Percentiles rank a stretch among this genome's conserved stretches.
Evolutionary conservation across 2,797 vertebrate species (phyloP).

Genomic region (Megaceryle alcyon): DNA sequence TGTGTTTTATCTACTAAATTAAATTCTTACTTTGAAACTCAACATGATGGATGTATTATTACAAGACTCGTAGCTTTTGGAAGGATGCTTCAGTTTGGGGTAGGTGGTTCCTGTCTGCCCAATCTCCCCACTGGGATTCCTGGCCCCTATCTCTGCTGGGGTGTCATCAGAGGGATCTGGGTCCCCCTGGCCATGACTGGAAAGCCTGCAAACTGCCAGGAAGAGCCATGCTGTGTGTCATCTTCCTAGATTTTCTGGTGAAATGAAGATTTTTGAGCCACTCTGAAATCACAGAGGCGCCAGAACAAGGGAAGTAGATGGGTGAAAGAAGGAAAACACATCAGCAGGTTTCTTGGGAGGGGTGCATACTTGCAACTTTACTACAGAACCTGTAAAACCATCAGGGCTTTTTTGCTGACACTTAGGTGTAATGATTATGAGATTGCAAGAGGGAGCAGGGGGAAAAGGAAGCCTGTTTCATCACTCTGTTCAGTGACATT

Average conservation of each 20-base stretch:
- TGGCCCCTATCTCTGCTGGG: neutral
- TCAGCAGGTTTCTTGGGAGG: neutral
- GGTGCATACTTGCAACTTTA: neutral
- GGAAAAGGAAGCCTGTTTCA: neutral
- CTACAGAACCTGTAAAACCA: neutral
- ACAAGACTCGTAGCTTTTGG: neutral
- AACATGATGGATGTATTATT: neutral
- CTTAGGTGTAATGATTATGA: neutral
- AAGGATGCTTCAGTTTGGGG: neutral
- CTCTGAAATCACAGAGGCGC: neutral
- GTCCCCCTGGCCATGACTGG: neutral
- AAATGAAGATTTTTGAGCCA: neutral
- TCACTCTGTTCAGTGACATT: neutral
- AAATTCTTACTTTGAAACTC: neutral
- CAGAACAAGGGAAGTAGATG: neutral
- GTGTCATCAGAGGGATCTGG: no score
- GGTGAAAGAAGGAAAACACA: neutral
- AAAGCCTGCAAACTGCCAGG: no score
- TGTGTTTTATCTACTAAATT: neutral
- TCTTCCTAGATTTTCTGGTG: neutral
- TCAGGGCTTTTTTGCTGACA: neutral
- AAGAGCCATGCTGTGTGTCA: neutral
- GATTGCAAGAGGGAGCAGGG: neutral
- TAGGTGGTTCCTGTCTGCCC: neutral
- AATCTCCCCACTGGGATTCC: neutral